Conservation (phyloP, 2,888 invertebrate genomes). For the Brachyptera risi region DNA sequence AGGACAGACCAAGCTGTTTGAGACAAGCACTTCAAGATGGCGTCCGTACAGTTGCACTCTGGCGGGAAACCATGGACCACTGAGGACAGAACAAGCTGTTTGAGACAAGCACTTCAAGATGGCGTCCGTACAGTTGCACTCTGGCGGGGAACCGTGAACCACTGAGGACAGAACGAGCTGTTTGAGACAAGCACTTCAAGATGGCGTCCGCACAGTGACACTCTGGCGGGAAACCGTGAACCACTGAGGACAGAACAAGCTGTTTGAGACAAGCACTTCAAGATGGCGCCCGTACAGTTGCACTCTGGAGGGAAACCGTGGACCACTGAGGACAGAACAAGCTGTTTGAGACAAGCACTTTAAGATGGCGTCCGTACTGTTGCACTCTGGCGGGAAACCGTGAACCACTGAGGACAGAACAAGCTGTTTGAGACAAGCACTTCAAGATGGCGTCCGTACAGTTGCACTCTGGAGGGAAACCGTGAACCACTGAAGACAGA, state of each 20-base stretch:
- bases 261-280: too few species aligned
- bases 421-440: too few species aligned
- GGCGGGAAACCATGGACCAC: constrained; percentile 36
- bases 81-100: too few species aligned
- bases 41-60: constrained; percentile 36
- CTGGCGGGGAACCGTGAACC: constrained; percentile 33
- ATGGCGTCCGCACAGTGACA: constrained; percentile 38
- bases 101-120: too few species aligned
- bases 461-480: constrained; percentile 33
- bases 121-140: constrained; percentile 37
- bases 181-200: too few species aligned
- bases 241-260: constrained; percentile 38
- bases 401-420: constrained; percentile 37
- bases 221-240: constrained; percentile 33
- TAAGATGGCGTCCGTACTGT: constrained; percentile 38
- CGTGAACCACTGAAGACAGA: constrained; percentile 37
- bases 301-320: constrained; percentile 33
- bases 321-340: constrained; percentile 38
- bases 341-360: too few species aligned
- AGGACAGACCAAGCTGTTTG: too few species aligned
- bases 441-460: constrained; percentile 38
- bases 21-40: constrained; percentile 36
- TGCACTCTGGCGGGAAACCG: constrained; percentile 33
- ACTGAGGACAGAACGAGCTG: too few species aligned
- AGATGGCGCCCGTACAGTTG: constrained; percentile 38